Base-by-base conservation (phyloP, 2,113 vertebrate genomes). In the Pogonocichla stellata region DNA sequence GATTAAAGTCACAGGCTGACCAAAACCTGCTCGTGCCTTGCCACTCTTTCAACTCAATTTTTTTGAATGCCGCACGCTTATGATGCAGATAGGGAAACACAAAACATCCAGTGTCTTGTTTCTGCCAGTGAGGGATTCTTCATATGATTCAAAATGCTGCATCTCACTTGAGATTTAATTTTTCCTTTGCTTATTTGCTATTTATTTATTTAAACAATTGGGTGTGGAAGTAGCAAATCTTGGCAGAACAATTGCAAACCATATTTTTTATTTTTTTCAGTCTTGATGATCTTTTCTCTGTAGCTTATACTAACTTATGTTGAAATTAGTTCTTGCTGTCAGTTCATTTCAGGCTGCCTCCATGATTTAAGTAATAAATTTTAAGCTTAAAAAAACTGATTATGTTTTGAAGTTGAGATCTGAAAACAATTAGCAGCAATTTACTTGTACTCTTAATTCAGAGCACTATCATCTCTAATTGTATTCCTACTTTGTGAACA, bases 21-120 rank as follows among this genome's bases (percentile, higher is more conserved):
- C 56, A 47, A 90, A 69, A 48, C 58, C 36, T 15, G 16, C 25
- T 71, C 5, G 42, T 12, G 17, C 45, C 43, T 75, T 42, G 40
- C 6, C 3, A 2, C 10, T 57, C 0, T 28, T 70, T 19, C 4
- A 12, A 2, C 20, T 79, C 0, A 33, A 2, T 31, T 54, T 57
- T 80, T 69, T 31, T 60, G 57, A 86, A 9, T 56, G 13, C 22
- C 61, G 14, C 33, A 4, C 42, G 53, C 62, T 64, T 72, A 11
- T 13, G 25, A 85, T 51, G 20, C 60, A 28, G 56, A 28, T 29
- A 38, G 62, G 20, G n/a, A 80, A 88, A 51, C 1, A 29, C 10
- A 65, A 42, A 88, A 26, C 10, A 17, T 43, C 19, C 45, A 38
- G 2, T 53, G 36, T n/a, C 56, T 28, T 66, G 4, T 1, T 0